Evolutionary conservation across 2,113 vertebrate genomes (phyloP), one percentile per base, ranked within the genome.

Genomic region (Apodemus speciosus): DNA sequence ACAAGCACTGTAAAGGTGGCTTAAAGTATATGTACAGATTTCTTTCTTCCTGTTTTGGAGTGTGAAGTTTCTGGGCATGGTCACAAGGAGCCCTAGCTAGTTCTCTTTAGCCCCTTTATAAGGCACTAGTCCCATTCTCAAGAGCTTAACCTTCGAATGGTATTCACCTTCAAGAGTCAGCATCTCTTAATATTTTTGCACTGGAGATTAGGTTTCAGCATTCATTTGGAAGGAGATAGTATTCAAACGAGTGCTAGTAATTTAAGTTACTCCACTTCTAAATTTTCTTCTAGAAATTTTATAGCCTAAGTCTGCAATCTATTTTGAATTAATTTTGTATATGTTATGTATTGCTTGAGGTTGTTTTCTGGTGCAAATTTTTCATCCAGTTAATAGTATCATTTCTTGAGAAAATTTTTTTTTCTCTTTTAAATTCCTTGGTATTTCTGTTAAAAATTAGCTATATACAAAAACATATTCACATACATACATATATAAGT

Each of bases 261-360:
- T 88, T 71, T 80, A 88, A 60, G n/a, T 40, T 60, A 81, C 14
- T 43, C 27, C 14, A 38, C 72, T 88, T 79, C 56, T 64, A 69
- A 62, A 51, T 72, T 79, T 60, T 71, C 51, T 92, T 27, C 40
- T 49, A 84, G 40, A 77, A 51, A 80, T 92, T 40, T 73, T 84
- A 83, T 53, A 89, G 40, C 60, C 75, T 53, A 69, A 75, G 25
- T 72, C 62, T 64, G 1, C 32, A n/a, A 20, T 85, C 23, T n/a
- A 53, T 85, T 85, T 92, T 77, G 76, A 32, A 49, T 87, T 38
- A 53, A 51, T 84, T 94, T 58, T 94, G 35, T 84, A 11, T 69
- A 27, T 38, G 5, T 38, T 75, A 5, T 73, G 2, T 56, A 88
- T 84, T 88, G 23, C 38, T 76, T 92, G 66, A 91, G 38, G n/a